These are phyloP conservation scores for Orthosia gracilis DNA, from an alignment of 2,888 invertebrate species.

Conservation along the genomic window DNA sequence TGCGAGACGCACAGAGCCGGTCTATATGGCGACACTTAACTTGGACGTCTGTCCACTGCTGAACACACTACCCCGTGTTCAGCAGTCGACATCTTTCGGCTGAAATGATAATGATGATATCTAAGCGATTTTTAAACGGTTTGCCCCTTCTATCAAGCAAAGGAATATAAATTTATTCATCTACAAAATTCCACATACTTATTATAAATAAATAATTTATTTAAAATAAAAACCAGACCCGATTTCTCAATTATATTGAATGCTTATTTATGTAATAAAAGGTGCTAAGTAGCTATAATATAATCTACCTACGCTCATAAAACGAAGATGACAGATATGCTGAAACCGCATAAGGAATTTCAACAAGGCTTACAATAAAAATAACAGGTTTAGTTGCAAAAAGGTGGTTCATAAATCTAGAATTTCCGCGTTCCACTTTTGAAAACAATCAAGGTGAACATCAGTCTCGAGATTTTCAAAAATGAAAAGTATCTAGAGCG, in stretches of 20 bases:
- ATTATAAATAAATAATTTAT: neutral
- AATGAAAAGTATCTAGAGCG: neutral
- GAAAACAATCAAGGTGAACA: slow-evolving; percentile 19
- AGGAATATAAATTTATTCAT: slow-evolving; percentile 8
- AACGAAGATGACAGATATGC: slow-evolving; percentile 11
- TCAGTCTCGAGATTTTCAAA: neutral
- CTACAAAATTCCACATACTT: neutral
- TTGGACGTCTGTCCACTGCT: too few relatives aligned
- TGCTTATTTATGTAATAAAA: neutral
- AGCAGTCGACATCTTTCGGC: too few relatives aligned
- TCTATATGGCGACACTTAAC: too few relatives aligned
- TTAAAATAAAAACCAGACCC: neutral
- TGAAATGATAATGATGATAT: neutral
- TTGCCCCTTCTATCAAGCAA: neutral
- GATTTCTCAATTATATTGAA: slow-evolving; percentile 1
- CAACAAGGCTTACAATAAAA: slow-evolving; percentile 12
- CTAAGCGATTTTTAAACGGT: neutral
- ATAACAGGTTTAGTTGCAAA: slow-evolving; percentile 24
- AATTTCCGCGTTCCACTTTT: slow-evolving; percentile 30
- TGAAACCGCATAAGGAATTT: slow-evolving; percentile 9
- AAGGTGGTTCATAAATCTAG: slow-evolving; percentile 3
- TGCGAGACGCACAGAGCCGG: too few relatives aligned
- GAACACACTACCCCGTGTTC: too few relatives aligned
- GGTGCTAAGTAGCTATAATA: slow-evolving; percentile 8
- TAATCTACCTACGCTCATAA: neutral